These are phyloP conservation scores for Collichthys lucidus DNA, from an alignment of 2,113 vertebrate species.

Conservation along the genomic window DNA sequence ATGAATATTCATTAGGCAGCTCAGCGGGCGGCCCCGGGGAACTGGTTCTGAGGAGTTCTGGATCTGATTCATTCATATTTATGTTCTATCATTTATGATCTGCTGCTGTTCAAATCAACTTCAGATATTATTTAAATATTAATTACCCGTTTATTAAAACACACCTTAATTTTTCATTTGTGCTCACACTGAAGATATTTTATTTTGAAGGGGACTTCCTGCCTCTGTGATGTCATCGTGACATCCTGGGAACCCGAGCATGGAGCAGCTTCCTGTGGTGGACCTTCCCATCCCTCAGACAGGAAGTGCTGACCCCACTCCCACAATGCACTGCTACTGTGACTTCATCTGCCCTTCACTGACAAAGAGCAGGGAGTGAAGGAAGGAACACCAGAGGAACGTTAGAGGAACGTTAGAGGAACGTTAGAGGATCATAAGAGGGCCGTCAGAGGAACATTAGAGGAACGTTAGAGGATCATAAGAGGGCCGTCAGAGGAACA, in stretches of 20 bases:
- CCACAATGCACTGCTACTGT: neutral
- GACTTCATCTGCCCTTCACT: conserved; percentile 36
- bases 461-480: too few species aligned
- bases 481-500: too few species aligned
- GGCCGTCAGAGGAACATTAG: too few species aligned
- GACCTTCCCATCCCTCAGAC: conserved; percentile 29
- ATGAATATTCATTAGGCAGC: conserved; percentile 23
- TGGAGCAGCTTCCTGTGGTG: conserved; percentile 16
- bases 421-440: too few species aligned
- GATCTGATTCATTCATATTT: too few species aligned
- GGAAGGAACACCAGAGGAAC: neutral
- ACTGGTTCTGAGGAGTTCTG: neutral
- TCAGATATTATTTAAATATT: too few species aligned
- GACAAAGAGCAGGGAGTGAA: conserved; percentile 14
- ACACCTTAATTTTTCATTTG: too few species aligned
- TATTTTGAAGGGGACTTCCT: neutral
- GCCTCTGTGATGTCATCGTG: neutral
- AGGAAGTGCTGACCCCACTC: conserved; percentile 50
- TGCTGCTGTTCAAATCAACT: too few species aligned
- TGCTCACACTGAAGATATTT: neutral
- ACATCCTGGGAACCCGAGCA: conserved; percentile 1
- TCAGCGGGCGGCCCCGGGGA: neutral
- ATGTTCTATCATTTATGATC: too few species aligned
- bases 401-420: too few species aligned
- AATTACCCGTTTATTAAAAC: too few species aligned